phyloP scores from a whole-genome alignment of 2,113 vertebrate genomes.

The Varanus salvator region DNA sequence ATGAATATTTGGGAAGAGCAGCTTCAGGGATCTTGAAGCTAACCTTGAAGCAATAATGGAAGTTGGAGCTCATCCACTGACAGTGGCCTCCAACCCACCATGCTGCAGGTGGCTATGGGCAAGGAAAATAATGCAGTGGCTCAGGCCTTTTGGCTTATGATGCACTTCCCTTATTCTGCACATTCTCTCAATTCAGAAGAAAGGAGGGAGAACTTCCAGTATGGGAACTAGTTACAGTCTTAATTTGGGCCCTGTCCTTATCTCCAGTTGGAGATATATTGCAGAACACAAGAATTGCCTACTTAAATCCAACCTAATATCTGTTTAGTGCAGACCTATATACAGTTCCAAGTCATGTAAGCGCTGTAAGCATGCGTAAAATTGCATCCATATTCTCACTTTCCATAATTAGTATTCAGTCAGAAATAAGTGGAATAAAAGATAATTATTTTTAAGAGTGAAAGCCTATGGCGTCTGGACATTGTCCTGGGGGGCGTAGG shows the following conservation, averaged over 20 bases:
- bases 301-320: not conserved
- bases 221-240: too few species aligned
- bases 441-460: not conserved
- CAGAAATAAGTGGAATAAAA: not conserved
- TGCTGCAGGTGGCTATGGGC: not conserved
- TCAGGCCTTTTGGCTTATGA: not conserved
- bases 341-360: not conserved
- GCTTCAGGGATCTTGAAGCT: not conserved
- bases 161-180: not conserved
- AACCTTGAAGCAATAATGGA: not conserved
- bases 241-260: too few species aligned
- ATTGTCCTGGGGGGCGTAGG: too few species aligned
- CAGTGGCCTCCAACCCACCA: not conserved
- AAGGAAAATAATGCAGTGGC: not conserved
- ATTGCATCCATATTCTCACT: too few species aligned
- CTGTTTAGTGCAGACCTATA: not conserved
- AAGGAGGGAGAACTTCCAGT: too few species aligned
- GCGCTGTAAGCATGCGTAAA: not conserved
- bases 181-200: too few species aligned
- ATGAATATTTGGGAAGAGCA: not conserved
- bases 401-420: not conserved
- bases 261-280: too few species aligned
- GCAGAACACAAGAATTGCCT: not conserved
- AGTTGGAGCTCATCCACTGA: not conserved
- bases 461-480: too few species aligned